phyloP scores from a whole-genome alignment of 2,113 vertebrate genomes.

The Morone chrysops region DNA sequence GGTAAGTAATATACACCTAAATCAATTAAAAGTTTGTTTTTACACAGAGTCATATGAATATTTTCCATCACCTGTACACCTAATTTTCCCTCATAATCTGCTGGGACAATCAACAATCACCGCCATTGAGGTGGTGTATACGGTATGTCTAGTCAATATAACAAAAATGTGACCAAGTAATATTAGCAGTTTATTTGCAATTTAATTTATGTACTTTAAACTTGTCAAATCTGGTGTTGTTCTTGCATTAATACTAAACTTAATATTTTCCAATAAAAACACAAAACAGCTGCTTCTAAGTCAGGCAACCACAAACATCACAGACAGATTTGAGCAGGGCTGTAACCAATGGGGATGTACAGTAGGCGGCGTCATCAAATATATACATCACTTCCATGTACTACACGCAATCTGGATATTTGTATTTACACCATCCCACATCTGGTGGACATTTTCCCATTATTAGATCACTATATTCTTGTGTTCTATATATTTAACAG shows the following conservation, averaged over 20 bases:
- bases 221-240: neutral
- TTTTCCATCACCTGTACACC: neutral
- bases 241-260: neutral
- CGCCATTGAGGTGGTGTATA: no score
- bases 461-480: slow-evolving; percentile 31
- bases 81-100: neutral
- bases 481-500: slow-evolving; percentile 64
- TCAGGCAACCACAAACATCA: slow-evolving; percentile 53
- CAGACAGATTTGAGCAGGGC: slow-evolving; percentile 32
- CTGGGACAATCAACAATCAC: neutral
- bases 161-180: no score
- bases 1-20: no score
- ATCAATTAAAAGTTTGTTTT: no score
- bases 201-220: neutral
- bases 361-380: neutral
- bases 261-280: slow-evolving; percentile 38
- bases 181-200: neutral
- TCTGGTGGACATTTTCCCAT: slow-evolving; percentile 67
- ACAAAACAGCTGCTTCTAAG: slow-evolving; percentile 34
- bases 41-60: neutral
- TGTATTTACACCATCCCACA: slow-evolving; percentile 62
- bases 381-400: slow-evolving; percentile 10
- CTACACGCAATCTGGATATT: slow-evolving; percentile 39
- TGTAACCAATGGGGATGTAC: slow-evolving; percentile 13
- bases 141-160: no score